Conservation (phyloP, 2,797 vertebrate genomes). For the Carapus acus region DNA sequence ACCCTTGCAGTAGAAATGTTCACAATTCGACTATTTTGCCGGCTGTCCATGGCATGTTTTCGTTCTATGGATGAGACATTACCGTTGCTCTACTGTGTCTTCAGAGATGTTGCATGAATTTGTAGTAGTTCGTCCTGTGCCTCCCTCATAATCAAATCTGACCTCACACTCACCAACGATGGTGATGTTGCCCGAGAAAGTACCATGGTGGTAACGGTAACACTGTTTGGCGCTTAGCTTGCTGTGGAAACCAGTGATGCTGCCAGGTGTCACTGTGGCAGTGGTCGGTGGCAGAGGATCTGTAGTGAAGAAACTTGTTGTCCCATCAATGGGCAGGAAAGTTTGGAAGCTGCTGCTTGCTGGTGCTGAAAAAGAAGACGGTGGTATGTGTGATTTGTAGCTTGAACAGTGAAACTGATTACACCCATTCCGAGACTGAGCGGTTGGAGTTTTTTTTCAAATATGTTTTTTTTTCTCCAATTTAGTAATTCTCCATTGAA, state of each 20-base stretch:
- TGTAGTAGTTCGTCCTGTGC: no score
- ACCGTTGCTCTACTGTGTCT: no score
- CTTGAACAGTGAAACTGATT: no score
- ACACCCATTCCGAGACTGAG: no score
- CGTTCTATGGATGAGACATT: conserved; percentile 71
- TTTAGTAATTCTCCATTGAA: neutral
- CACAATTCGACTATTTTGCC: conserved; percentile 71
- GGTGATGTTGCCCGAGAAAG: conserved; percentile 69
- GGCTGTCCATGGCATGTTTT: conserved; percentile 67
- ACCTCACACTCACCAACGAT: conserved; percentile 77
- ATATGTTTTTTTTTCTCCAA: neutral
- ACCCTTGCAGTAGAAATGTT: conserved; percentile 62
- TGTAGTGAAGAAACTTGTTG: conserved; percentile 42
- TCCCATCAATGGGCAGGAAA: conserved; percentile 10
- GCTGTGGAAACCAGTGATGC: conserved; percentile 33
- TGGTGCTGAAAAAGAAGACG: conserved; percentile 24
- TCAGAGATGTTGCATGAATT: no score
- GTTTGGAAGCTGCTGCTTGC: conserved; percentile 27
- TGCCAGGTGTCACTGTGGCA: conserved; percentile 37
- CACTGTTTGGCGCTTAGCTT: conserved; percentile 59
- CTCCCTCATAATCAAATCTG: no score
- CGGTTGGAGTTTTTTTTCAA: no score
- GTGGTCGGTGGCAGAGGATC: conserved; percentile 46
- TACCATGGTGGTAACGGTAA: conserved; percentile 78
- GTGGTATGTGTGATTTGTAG: neutral